Evolutionary conservation across 2,113 vertebrate genomes (phyloP).

Genomic region (Tiliqua scincoides): DNA sequence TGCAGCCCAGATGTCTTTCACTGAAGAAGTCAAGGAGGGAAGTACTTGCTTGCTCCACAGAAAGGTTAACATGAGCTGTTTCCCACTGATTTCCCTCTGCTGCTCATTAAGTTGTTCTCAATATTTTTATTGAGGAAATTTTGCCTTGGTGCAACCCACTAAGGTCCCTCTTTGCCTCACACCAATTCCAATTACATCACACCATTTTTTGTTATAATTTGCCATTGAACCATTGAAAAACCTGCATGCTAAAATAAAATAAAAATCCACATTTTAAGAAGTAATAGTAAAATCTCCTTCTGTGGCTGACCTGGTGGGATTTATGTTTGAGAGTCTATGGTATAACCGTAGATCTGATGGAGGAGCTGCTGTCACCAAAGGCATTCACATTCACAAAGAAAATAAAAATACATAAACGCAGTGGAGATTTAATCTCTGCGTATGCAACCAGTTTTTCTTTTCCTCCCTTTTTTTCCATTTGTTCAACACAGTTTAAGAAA

Average conservation of each 20-base stretch:
- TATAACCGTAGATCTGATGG: rapidly evolving
- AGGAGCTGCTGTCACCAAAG: neutral
- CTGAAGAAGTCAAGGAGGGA: conserved; percentile 28
- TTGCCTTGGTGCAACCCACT: neutral
- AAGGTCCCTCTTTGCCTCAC: conserved; percentile 14
- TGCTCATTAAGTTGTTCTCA: neutral
- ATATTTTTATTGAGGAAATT: neutral
- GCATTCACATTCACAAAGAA: neutral
- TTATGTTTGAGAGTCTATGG: neutral
- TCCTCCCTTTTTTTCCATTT: neutral
- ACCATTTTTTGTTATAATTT: conserved; percentile 6
- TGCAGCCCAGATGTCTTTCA: neutral
- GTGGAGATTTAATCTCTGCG: neutral
- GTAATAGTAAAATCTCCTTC: neutral
- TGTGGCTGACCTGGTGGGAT: neutral
- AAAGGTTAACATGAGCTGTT: conserved; percentile 27
- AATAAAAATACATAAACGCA: neutral
- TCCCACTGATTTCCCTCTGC: neutral
- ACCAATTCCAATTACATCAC: conserved; percentile 23
- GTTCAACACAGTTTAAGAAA: neutral
- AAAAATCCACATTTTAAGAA: conserved; percentile 8
- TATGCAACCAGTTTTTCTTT: neutral
- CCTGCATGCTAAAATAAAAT: conserved; percentile 18
- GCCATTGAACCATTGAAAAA: neutral
- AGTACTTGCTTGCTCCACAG: neutral